Percentiles rank a stretch among this genome's conserved stretches.
These are phyloP conservation scores for Neocloeon triangulifer DNA, from an alignment of 1,140 invertebrate genomes.

Conservation along the genomic window DNA sequence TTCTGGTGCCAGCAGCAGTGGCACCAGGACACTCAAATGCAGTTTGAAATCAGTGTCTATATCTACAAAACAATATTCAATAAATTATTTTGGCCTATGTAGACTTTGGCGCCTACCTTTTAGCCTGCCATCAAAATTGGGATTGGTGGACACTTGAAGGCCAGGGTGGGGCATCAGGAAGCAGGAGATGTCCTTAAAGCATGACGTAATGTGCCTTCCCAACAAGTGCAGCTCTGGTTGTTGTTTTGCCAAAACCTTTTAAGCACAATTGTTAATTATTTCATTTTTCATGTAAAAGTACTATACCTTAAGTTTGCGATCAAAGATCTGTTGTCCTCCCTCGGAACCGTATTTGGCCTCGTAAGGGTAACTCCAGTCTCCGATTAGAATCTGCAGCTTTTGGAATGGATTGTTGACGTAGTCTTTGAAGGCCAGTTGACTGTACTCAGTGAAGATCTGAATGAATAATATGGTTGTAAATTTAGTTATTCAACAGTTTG, in stretches of 20 bases:
- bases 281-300: background rate
- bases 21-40: conserved; percentile 64
- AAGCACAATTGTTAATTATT: no score
- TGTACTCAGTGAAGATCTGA: conserved; percentile 6
- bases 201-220: conserved; percentile 78
- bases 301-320: conserved; percentile 58
- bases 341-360: conserved; percentile 78
- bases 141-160: conserved; percentile 85
- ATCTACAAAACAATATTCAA: conserved; percentile 32
- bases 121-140: conserved; percentile 85
- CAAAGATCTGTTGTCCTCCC: conserved; percentile 70
- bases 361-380: conserved; percentile 66
- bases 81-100: no score
- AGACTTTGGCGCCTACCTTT: no score
- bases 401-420: conserved; percentile 4
- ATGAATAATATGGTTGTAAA: conserved; percentile 22
- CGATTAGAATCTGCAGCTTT: conserved; percentile 15
- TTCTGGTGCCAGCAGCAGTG: conserved; percentile 64
- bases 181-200: conserved; percentile 87
- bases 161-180: conserved; percentile 98
- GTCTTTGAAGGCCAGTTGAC: background rate
- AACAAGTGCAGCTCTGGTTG: conserved; percentile 87
- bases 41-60: conserved; percentile 86
- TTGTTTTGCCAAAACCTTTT: conserved; percentile 68
- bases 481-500: no score